Conservation (phyloP, 37 sponge, comb jelly and placozoan genomes). For the Haliclona indistincta region DNA sequence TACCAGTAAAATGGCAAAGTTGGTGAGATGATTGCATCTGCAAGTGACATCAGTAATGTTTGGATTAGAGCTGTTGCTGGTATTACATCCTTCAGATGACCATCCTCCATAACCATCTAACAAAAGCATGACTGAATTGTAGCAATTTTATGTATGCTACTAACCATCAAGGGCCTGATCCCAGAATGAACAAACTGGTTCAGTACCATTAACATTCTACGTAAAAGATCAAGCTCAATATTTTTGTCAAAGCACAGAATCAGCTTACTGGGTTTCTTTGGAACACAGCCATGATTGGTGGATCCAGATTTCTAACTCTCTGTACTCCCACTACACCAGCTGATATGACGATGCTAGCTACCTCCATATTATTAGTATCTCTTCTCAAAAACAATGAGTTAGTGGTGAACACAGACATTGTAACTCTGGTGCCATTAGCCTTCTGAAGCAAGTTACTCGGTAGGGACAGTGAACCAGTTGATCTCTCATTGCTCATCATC, state of each 20-base stretch:
- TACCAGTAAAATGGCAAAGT: constrained; percentile 4
- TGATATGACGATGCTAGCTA: constrained; percentile 27
- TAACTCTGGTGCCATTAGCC: no score
- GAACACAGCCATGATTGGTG: constrained; percentile 14
- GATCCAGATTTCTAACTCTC: background rate
- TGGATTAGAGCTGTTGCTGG: background rate
- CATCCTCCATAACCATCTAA: constrained; percentile 46
- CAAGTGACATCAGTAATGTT: constrained; percentile 9
- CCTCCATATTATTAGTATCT: background rate
- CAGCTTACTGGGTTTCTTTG: constrained; percentile 6
- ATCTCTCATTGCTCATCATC: no score
- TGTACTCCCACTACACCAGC: constrained; percentile 16
- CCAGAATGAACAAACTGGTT: constrained; percentile 38
- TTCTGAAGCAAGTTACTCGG: constrained; percentile 17
- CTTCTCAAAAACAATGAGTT: constrained; percentile 26
- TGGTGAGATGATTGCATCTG: constrained; percentile 1
- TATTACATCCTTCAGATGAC: constrained; percentile 34
- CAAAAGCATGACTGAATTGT: background rate
- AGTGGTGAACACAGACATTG: constrained; percentile 9
- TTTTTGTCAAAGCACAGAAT: no score
- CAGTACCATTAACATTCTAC: constrained; percentile 5
- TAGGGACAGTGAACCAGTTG: constrained; percentile 5
- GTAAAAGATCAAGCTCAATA: background rate
- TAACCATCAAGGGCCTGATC: constrained; percentile 41
- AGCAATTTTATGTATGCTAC: background rate